phyloP scores from a whole-genome alignment of 2,113 vertebrate genomes.

The Tonatia bakeri region DNA sequence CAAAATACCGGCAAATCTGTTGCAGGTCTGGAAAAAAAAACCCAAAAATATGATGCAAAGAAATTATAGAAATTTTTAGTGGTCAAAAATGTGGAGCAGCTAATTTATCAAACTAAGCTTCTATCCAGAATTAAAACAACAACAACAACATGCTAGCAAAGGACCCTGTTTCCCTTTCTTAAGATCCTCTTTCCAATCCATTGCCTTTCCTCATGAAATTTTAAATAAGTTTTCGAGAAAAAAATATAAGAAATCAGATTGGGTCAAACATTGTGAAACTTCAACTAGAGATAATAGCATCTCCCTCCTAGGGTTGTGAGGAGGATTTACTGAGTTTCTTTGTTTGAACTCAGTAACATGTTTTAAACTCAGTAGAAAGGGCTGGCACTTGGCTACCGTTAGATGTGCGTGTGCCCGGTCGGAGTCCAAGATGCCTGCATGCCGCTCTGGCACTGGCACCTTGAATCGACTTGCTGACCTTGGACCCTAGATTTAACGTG shows the following conservation, averaged over 20 bases:
- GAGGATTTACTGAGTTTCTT: background rate
- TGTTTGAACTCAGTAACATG: background rate
- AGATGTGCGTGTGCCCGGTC: background rate
- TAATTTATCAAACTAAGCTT: background rate
- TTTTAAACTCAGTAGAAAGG: background rate
- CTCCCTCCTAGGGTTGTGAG: background rate
- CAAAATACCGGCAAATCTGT: conserved; percentile 50
- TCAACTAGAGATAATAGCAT: background rate
- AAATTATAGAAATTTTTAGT: background rate
- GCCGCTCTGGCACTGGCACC: background rate
- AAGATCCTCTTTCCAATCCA: background rate
- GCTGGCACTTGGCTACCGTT: background rate
- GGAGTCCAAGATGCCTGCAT: background rate
- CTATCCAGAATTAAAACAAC: background rate
- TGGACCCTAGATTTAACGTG: background rate
- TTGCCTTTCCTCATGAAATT: background rate
- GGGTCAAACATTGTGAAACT: background rate
- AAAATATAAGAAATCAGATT: background rate
- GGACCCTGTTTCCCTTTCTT: background rate
- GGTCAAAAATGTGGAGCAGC: background rate
- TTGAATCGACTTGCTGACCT: background rate
- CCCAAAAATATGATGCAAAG: background rate
- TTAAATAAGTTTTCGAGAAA: background rate
- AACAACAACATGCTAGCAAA: background rate
- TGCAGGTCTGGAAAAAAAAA: conserved; percentile 25